Percentiles rank a stretch among this genome's conserved stretches.
phyloP scores from a whole-genome alignment of 2,888 invertebrate species.

The Tigriopus californicus region DNA sequence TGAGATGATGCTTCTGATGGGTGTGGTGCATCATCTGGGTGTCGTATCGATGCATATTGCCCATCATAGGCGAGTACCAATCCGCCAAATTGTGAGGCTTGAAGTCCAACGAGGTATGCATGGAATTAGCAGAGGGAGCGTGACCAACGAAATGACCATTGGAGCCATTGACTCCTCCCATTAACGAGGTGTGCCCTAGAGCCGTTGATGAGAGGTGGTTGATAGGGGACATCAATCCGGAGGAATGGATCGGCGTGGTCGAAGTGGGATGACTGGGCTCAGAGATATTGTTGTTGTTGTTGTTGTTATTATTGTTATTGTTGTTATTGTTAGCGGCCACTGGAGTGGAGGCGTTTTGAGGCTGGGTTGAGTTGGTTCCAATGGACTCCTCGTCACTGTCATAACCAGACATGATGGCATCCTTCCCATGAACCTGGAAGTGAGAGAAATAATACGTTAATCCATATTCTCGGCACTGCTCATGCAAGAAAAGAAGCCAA shows the following conservation, averaged over 20 bases:
- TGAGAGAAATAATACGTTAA: not conserved
- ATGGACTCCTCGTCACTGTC: constrained; percentile 50
- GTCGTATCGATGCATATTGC: constrained; percentile 1
- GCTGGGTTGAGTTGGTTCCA: constrained; percentile 18
- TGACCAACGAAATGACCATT: no score
- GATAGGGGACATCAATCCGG: no score
- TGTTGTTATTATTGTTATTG: constrained; percentile 21
- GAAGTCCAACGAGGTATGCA: constrained; percentile 3
- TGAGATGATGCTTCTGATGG: not conserved
- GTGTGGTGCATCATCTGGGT: not conserved
- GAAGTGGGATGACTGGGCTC: not conserved
- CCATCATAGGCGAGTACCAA: constrained; percentile 4
- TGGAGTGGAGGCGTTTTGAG: constrained; percentile 20
- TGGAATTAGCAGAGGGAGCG: no score
- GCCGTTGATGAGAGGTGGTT: no score
- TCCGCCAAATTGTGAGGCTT: constrained; percentile 5
- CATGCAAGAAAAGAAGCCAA: not conserved
- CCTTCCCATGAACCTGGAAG: constrained; percentile 47
- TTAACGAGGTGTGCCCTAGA: no score
- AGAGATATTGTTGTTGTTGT: not conserved
- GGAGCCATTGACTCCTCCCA: no score
- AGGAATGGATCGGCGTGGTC: not conserved
- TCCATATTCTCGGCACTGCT: not conserved
- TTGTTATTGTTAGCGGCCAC: constrained; percentile 20
- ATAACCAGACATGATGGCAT: constrained; percentile 38